Percentiles rank a stretch among this genome's conserved stretches.
phyloP scores from a whole-genome alignment of 2,888 invertebrate species.

The Dusona sp. region DNA sequence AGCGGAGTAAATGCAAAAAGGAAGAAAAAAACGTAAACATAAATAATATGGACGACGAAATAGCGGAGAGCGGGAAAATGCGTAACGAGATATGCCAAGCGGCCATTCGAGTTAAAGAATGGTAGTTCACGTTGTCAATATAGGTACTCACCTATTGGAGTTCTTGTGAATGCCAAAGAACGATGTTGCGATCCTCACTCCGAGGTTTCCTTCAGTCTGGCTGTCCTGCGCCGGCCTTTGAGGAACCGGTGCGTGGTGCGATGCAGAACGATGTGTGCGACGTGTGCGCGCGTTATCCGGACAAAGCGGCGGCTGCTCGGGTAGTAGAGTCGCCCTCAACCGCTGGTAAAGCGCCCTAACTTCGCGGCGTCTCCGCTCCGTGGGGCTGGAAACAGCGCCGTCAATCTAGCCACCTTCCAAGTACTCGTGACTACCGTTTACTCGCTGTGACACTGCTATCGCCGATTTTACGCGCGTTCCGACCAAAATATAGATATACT shows the following conservation, averaged over 20 bases:
- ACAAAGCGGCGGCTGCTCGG: constrained; percentile 62
- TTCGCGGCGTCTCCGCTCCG: constrained; percentile 34
- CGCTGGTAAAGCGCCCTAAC: constrained; percentile 49
- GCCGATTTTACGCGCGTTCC: neutral
- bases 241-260: constrained; percentile 40
- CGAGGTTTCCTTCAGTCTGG: constrained; percentile 54
- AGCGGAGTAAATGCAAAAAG: neutral
- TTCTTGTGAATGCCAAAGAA: constrained; percentile 44
- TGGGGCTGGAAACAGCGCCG: neutral
- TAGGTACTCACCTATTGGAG: constrained; percentile 50
- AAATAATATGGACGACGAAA: constrained; percentile 25
- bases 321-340: constrained; percentile 35
- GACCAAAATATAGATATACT: neutral
- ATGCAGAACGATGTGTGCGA: constrained; percentile 54
- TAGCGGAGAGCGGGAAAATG: constrained; percentile 39
- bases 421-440: neutral
- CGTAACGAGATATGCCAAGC: neutral
- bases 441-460: neutral
- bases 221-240: constrained; percentile 56
- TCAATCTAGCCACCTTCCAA: neutral
- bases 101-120: constrained; percentile 2
- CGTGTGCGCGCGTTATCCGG: constrained; percentile 67
- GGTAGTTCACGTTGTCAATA: constrained; percentile 1
- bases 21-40: neutral
- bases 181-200: constrained; percentile 50